phyloP scores from a whole-genome alignment of 2,113 vertebrate genomes.

The Vidua macroura region DNA sequence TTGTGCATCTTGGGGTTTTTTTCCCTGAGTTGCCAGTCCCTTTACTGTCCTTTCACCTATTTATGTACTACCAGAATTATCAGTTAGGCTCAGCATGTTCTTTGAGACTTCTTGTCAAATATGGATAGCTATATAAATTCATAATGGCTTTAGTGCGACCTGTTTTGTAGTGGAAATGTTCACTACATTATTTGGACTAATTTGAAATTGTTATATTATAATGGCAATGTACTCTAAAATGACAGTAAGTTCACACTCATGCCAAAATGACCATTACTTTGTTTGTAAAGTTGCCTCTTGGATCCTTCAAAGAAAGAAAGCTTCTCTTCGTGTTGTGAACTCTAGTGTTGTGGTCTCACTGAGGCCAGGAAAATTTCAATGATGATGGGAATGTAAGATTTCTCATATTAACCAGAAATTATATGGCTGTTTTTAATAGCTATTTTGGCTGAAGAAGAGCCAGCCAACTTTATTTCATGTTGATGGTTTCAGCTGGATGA shows the following conservation, averaged over 20 bases:
- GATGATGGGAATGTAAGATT: background rate
- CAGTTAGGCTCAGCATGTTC: background rate
- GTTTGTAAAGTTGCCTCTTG: background rate
- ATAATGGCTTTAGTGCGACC: background rate
- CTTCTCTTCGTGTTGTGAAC: background rate
- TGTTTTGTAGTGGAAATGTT: background rate
- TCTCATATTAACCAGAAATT: background rate
- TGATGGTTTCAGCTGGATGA: background rate
- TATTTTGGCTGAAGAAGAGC: background rate
- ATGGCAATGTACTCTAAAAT: background rate
- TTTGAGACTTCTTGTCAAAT: background rate
- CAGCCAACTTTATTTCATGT: background rate
- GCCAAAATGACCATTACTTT: background rate
- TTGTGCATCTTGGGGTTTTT: background rate
- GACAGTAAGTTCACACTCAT: background rate
- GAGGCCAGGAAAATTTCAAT: background rate
- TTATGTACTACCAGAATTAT: background rate
- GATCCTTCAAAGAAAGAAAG: background rate
- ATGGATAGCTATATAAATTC: background rate
- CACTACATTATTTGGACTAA: background rate
- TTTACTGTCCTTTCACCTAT: background rate
- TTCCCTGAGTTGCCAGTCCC: background rate
- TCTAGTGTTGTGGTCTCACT: background rate
- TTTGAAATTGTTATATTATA: background rate
- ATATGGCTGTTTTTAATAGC: background rate